Conservation (phyloP, 1,140 invertebrate species). For the Drosophila nebulosa region DNA sequence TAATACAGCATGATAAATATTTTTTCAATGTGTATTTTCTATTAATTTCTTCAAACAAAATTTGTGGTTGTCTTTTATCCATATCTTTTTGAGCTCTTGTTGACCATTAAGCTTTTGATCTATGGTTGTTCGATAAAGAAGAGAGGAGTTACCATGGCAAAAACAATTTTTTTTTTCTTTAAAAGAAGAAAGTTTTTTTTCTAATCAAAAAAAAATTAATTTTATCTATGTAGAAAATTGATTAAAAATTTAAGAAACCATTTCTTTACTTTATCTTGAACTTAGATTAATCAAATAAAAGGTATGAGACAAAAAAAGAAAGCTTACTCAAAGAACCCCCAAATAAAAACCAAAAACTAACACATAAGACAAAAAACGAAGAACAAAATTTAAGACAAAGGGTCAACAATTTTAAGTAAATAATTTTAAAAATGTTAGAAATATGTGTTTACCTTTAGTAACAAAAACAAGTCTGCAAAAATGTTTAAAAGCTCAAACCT, state of each 20-base stretch:
- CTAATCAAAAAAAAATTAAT: conserved; percentile 45
- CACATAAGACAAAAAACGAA: neutral
- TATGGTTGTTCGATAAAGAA: conserved; percentile 60
- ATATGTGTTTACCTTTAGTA: too few relatives aligned
- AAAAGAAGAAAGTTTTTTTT: conserved; percentile 5
- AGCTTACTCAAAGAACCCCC: neutral
- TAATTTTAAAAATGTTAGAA: too few relatives aligned
- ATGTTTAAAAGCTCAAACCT: too few relatives aligned
- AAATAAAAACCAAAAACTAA: too few relatives aligned
- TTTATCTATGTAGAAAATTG: conserved; percentile 33
- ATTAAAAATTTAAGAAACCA: conserved; percentile 22
- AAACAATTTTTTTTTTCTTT: conserved; percentile 39
- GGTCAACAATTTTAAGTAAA: too few relatives aligned
- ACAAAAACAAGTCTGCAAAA: too few relatives aligned
- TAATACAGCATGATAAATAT: conserved; percentile 77
- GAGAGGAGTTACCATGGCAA: conserved; percentile 21
- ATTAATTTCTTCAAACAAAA: conserved; percentile 27
- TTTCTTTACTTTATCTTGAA: conserved; percentile 3
- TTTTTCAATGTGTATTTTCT: conserved; percentile 19
- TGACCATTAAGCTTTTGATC: conserved; percentile 65
- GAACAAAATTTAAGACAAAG: neutral
- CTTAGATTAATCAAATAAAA: neutral
- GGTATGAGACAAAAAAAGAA: neutral
- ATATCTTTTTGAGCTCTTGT: conserved; percentile 46
- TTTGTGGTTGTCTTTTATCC: conserved; percentile 14